A percentile compares a stretch with the other conserved stretches of the same genome.
Conservation (phyloP, 2,888 invertebrate genomes). For the Thelaira solivaga region DNA sequence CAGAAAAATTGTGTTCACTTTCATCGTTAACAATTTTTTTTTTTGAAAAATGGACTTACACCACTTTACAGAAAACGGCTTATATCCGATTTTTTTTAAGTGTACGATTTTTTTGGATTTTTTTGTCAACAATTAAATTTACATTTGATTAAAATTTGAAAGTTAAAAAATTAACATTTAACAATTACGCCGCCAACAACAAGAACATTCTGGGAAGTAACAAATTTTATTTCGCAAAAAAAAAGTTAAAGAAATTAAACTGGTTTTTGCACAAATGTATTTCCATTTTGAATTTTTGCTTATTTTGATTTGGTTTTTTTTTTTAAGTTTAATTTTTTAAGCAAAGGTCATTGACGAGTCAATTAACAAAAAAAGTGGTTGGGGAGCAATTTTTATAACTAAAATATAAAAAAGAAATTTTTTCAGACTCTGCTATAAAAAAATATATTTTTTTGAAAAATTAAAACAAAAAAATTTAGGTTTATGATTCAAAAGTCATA, state of each 20-base stretch:
- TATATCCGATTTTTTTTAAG: background rate
- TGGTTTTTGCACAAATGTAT: background rate
- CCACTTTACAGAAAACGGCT: too few species aligned
- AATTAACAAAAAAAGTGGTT: too few species aligned
- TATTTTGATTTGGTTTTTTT: constrained; percentile 14
- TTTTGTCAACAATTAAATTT: background rate
- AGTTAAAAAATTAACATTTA: constrained; percentile 21
- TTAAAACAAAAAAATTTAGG: too few species aligned
- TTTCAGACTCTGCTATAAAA: too few species aligned
- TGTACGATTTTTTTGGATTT: background rate
- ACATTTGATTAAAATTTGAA: constrained; percentile 18
- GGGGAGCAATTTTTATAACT: constrained; percentile 2
- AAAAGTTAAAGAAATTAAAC: constrained; percentile 7
- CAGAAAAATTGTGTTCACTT: too few species aligned
- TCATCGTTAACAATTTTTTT: too few species aligned
- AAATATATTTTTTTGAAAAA: too few species aligned
- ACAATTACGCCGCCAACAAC: background rate
- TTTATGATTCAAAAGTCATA: too few species aligned
- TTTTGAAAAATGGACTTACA: too few species aligned
- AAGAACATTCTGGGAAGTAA: constrained; percentile 52
- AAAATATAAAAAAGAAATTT: background rate
- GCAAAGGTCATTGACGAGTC: constrained; percentile 57
- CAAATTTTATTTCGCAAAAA: constrained; percentile 7
- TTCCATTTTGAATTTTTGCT: constrained; percentile 5
- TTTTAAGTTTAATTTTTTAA: constrained; percentile 18